Percentiles rank a stretch among this genome's conserved stretches.
phyloP scores from a whole-genome alignment of 2,888 invertebrate species.

The Proisotoma minuta region DNA sequence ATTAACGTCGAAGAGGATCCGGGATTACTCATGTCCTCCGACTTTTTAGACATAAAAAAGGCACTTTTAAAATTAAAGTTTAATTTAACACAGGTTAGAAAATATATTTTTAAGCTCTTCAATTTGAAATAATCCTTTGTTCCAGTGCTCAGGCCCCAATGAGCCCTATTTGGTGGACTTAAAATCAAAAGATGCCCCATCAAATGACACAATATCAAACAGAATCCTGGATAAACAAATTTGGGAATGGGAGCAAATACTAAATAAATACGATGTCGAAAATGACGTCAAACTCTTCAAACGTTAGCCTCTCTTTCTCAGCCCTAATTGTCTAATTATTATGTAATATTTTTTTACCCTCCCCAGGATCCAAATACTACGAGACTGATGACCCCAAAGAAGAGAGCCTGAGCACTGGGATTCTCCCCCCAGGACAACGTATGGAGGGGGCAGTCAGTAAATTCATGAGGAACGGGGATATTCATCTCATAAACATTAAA shows the following conservation, averaged over 20 bases:
- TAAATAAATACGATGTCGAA: no score
- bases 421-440: background rate
- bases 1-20: background rate
- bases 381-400: background rate
- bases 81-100: no score
- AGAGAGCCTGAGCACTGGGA: background rate
- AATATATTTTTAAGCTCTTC: no score
- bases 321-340: background rate
- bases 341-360: background rate
- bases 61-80: no score
- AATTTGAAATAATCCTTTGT: background rate
- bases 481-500: background rate
- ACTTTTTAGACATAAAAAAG: no score
- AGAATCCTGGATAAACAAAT: background rate
- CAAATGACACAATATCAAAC: background rate
- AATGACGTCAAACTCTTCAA: no score
- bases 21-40: background rate
- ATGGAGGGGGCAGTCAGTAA: background rate
- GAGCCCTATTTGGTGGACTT: background rate
- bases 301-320: no score
- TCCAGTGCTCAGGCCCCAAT: background rate
- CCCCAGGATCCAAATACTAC: background rate
- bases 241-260: constrained; percentile 4
- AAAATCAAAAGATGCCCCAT: background rate
- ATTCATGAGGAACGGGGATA: background rate